Base-by-base conservation (phyloP, 2,113 vertebrate species). In the Cochlearius cochlearius region DNA sequence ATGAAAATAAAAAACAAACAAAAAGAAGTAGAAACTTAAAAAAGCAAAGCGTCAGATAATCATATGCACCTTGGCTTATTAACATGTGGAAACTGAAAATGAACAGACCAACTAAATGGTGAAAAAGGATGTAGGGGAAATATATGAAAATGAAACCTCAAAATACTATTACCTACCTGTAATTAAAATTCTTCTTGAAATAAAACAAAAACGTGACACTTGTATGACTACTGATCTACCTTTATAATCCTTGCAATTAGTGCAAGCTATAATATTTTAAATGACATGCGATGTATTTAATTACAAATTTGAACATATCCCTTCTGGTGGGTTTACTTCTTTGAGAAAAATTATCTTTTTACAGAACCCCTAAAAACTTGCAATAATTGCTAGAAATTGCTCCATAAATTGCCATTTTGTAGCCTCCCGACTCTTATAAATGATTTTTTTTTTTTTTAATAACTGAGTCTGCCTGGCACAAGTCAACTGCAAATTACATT, bases 141-240 rank as follows among this genome's bases (percentile, higher is more conserved):
- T 94, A 97, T 72, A 97, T 96, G 98, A 96, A 98, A 98, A 98
- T 97, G 96, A 98, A 98, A 97, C 95, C 98, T 98, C 97, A 91
- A 98, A 98, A 96, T 97, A 98, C 98, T 91, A 95, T 98, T 98
- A 99, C 99, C 99, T 99, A 99, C 99, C 99, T 99, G 98, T 53
- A 87, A 96, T 98, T 97, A 97, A 98, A 96, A 98, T 95, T 97
- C 97, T 97, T 98, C 98, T 97, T 96, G 95, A 97, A 97, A 96
- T 93, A 95, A 98, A 98, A 97, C 79, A 96, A 97, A 88, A 98
- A 96, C 17, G 30, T 96, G 93, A 94, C 81, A 95, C 56, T 89
- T 94, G 58, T 95, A 90, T 92, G 84, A 92, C 84, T 97, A 98
- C 55, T 62, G 55, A 90, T 59, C 72, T 95, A 94, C 41, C 32